Conservation (phyloP, 2,113 vertebrate species). For the Aldabrachelys gigantea region DNA sequence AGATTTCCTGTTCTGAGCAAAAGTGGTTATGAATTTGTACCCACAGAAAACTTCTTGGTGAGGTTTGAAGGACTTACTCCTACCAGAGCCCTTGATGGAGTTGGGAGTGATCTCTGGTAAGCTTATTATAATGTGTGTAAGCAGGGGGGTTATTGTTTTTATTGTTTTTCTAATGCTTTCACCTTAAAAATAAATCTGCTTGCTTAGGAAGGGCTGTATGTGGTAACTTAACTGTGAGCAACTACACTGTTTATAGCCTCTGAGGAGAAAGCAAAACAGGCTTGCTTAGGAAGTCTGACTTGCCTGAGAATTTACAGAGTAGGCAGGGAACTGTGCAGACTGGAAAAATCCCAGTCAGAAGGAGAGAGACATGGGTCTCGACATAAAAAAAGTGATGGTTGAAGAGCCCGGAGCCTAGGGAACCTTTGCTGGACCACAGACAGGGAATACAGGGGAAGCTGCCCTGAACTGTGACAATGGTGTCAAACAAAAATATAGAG, state of each 20-base stretch:
- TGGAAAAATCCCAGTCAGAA: not conserved
- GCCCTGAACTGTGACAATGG: not conserved
- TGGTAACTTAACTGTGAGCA: not conserved
- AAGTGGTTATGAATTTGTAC: not conserved
- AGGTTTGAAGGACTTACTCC: not conserved
- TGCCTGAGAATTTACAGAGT: not conserved
- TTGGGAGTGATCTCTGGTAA: not conserved
- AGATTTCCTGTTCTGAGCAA: not conserved
- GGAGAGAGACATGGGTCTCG: not conserved
- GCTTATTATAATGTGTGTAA: too few species aligned
- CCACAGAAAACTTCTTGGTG: too few species aligned
- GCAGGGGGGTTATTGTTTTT: too few species aligned
- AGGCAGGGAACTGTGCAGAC: not conserved
- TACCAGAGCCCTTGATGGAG: not conserved
- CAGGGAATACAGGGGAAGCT: not conserved
- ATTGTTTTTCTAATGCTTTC: not conserved
- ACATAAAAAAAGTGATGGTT: too few species aligned
- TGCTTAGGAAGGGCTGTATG: not conserved
- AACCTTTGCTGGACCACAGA: not conserved
- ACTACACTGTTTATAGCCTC: not conserved
- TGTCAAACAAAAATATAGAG: not conserved
- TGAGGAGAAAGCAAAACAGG: not conserved
- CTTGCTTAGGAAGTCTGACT: not conserved
- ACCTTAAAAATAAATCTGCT: not conserved
- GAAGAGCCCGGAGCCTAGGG: not conserved